Percentiles rank a stretch among this genome's conserved stretches.
Conservation (phyloP, 2,113 vertebrate genomes). For the Podilymbus podiceps region DNA sequence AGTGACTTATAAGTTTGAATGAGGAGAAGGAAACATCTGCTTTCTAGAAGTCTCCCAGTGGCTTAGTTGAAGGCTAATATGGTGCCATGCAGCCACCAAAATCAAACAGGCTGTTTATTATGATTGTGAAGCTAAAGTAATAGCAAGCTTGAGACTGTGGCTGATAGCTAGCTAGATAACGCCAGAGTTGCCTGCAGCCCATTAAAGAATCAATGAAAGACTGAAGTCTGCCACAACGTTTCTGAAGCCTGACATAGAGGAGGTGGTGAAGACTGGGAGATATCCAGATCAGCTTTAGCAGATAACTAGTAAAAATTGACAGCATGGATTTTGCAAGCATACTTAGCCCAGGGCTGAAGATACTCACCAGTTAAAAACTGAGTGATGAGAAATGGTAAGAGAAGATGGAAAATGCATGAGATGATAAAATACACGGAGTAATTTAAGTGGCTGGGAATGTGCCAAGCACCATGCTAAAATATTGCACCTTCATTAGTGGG, state of each 20-base stretch:
- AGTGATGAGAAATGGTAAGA: neutral
- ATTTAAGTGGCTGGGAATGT: neutral
- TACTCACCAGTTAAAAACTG: neutral
- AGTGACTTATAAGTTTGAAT: neutral
- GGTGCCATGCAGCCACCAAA: neutral
- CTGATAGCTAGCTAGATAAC: neutral
- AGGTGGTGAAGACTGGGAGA: neutral
- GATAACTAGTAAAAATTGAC: neutral
- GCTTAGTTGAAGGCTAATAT: neutral
- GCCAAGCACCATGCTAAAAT: neutral
- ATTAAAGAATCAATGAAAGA: neutral
- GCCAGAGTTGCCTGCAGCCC: neutral
- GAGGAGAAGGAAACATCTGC: neutral
- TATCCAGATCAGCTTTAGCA: neutral
- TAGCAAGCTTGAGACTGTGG: neutral
- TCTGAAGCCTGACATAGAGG: neutral
- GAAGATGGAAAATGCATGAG: neutral
- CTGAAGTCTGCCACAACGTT: neutral
- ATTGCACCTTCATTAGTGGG: neutral
- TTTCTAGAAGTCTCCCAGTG: neutral
- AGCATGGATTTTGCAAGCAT: neutral
- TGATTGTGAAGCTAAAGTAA: neutral
- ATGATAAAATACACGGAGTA: neutral
- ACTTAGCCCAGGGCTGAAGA: neutral
- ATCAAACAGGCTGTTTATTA: neutral